Conservation (phyloP, 2,888 invertebrate species). For the Loripinus fragilis region DNA sequence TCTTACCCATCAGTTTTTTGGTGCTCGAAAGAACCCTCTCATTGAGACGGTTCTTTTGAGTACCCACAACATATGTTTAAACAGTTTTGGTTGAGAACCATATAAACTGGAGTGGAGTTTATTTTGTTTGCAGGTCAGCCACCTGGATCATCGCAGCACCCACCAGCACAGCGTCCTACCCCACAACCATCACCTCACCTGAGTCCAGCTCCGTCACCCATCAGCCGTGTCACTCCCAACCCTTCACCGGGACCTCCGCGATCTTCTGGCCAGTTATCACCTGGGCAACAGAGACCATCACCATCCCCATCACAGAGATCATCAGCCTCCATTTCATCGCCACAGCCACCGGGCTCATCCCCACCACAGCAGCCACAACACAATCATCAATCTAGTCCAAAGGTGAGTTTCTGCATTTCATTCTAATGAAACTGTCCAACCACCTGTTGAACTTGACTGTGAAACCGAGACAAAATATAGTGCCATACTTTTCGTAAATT, state of each 20-base stretch:
- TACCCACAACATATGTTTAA: too few relatives aligned
- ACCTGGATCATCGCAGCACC: conserved; percentile 67
- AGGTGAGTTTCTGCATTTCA: too few relatives aligned
- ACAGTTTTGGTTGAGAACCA: too few relatives aligned
- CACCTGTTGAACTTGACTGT: too few relatives aligned
- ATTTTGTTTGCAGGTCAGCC: conserved; percentile 31
- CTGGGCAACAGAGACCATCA: conserved; percentile 83
- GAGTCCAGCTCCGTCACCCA: conserved; percentile 61
- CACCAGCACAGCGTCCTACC: conserved; percentile 64
- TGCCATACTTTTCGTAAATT: too few relatives aligned
- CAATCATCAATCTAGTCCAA: conserved; percentile 71
- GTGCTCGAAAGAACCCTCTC: too few relatives aligned
- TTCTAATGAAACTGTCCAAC: too few relatives aligned
- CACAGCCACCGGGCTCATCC: conserved; percentile 49
- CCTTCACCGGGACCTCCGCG: conserved; percentile 56
- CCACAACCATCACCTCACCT: conserved; percentile 67
- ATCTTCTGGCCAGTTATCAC: conserved; percentile 34
- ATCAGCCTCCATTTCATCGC: conserved; percentile 20
- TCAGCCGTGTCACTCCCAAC: conserved; percentile 53
- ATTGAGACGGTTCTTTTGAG: too few relatives aligned
- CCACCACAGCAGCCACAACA: conserved; percentile 66
- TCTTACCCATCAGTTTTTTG: too few relatives aligned
- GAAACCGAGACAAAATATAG: too few relatives aligned
- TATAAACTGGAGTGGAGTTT: too few relatives aligned
- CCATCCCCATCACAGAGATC: conserved; percentile 62